Evolutionary conservation across 92 coral and sea anemone species (phyloP).

Genomic region (Pocillopora grandis): DNA sequence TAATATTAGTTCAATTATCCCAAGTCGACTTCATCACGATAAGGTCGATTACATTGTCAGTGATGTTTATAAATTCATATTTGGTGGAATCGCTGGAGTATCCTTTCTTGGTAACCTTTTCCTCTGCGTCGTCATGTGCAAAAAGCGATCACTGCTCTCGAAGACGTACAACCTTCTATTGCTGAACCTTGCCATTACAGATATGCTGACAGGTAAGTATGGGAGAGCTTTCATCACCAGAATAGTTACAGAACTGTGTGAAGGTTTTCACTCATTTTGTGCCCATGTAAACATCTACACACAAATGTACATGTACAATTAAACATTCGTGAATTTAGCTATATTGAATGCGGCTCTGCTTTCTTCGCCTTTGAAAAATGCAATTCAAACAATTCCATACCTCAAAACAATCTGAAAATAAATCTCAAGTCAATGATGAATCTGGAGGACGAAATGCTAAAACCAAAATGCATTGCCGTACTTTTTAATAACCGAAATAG

Average conservation of each 20-base stretch:
- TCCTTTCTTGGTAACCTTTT: slow-evolving; percentile 26
- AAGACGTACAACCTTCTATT: slow-evolving; percentile 32
- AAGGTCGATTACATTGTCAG: not conserved
- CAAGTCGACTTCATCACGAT: slow-evolving; percentile 1
- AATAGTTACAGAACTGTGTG: too few species aligned
- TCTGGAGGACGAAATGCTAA: too few species aligned
- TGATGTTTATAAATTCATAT: slow-evolving; percentile 14
- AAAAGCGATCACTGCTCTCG: slow-evolving; percentile 22
- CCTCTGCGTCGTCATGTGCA: slow-evolving; percentile 10
- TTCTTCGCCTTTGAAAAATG: too few species aligned
- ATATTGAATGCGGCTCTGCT: too few species aligned
- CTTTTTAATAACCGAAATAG: too few species aligned
- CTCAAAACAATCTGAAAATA: too few species aligned
- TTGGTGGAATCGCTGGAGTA: slow-evolving; percentile 30
- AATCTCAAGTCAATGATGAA: too few species aligned
- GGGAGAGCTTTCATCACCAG: not conserved
- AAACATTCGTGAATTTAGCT: too few species aligned
- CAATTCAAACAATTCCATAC: too few species aligned
- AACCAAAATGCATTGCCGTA: too few species aligned
- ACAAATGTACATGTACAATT: too few species aligned
- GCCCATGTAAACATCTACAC: too few species aligned
- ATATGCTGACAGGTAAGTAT: slow-evolving; percentile 36
- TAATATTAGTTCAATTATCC: not conserved
- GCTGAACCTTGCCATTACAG: slow-evolving; percentile 35
- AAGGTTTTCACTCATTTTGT: not conserved